Conservation (phyloP, 2,888 invertebrate species). For the Agonopterix alstromeriana region DNA sequence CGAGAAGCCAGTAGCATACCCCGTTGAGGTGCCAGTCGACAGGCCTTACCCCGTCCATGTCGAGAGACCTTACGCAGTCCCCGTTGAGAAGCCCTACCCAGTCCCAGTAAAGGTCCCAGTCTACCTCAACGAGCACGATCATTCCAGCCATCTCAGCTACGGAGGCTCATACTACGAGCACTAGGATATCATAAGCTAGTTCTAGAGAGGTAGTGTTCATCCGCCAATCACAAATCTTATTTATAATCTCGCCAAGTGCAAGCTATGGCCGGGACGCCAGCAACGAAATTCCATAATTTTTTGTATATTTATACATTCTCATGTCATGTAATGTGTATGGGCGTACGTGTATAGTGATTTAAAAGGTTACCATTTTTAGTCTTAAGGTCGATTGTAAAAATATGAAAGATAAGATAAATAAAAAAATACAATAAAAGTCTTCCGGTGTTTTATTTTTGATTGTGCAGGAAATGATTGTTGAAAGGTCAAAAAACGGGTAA, state of each 20-base stretch:
- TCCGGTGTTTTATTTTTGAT: constrained; percentile 32
- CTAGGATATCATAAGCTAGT: constrained; percentile 48
- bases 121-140: constrained; percentile 38
- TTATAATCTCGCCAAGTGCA: constrained; percentile 49
- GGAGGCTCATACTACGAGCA: constrained; percentile 32
- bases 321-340: constrained; percentile 49
- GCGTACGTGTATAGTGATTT: constrained; percentile 69
- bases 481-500: constrained; percentile 29
- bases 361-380: constrained; percentile 68
- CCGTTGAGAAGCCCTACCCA: constrained; percentile 75
- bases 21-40: constrained; percentile 81
- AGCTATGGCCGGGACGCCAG: constrained; percentile 63
- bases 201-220: constrained; percentile 29
- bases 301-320: constrained; percentile 58
- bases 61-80: constrained; percentile 62
- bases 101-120: constrained; percentile 76
- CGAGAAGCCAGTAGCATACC: constrained; percentile 77
- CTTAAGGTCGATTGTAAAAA: constrained; percentile 63
- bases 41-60: constrained; percentile 79
- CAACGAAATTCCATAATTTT: constrained; percentile 50
- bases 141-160: constrained; percentile 19
- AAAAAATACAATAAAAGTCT: constrained; percentile 26
- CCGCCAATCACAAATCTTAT: constrained; percentile 41
- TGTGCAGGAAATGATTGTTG: constrained; percentile 17
- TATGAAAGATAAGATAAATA: constrained; percentile 49